Base-by-base conservation (phyloP, 2,888 invertebrate species). In the Resseliella maxima region DNA sequence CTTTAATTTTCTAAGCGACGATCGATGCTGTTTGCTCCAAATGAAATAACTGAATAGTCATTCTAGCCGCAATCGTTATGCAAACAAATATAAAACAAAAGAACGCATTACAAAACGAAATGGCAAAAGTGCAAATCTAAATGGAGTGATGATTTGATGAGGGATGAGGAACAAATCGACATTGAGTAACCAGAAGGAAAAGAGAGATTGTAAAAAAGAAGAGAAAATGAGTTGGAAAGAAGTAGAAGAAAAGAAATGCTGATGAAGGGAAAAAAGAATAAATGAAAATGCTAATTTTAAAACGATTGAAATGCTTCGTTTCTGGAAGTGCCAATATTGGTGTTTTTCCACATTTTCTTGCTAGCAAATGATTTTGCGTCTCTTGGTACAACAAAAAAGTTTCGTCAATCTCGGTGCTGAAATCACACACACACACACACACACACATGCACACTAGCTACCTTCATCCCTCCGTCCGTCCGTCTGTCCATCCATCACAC, bases 231-330 rank as follows among this genome's bases (percentile, higher is more conserved):
- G 2, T 59, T n/a, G 59, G n/a, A 59, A 59, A 24, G 24, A 24
- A n/a, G 59, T 31, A 72, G 2, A 35, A 59, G 59, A 27, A 12
- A 72, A 35, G 0, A n/a, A 31, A 24, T 27, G 59, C n/a, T n/a
- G 50, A 6, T 59, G 5, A 18, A 50, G 5, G 1, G 59, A 59
- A 59, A 31, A 72, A 35, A 31, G 72, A 6, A n/a, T n/a, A n/a
- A 72, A 72, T 72, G 72, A 72, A 72, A 72, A 72, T 72, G 72
- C 72, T 72, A 72, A 72, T 72, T 72, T 72, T 72, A 72, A 72
- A 72, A n/a, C 72, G 18, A 72, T 72, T 72, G 27, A 24, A 59
- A 59, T n/a, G 59, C 72, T 72, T 31, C 10, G 31, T 15, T 27
- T 24, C 3, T 24, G 59, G 59, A n/a, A n/a, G 31, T 27, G 31